Percentiles rank a stretch among this genome's conserved stretches.
Evolutionary conservation across 2,888 invertebrate genomes (phyloP).

Genomic region (Parnassius smintheus): DNA sequence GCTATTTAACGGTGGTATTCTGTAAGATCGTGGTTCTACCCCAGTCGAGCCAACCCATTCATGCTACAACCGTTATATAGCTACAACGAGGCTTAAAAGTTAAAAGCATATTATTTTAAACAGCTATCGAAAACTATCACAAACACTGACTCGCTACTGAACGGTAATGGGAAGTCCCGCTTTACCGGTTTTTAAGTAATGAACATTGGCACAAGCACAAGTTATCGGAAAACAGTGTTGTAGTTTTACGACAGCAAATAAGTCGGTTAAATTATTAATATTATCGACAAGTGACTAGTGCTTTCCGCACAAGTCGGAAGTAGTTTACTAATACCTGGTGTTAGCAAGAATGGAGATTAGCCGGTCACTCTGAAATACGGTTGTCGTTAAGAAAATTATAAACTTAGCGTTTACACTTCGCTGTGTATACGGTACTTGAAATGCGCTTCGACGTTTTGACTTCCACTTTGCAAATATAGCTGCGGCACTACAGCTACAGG

Average conservation of each 20-base stretch:
- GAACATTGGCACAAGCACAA: conserved; percentile 11
- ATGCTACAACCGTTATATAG: no score
- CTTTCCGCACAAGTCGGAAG: conserved; percentile 14
- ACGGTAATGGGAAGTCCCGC: conserved; percentile 14
- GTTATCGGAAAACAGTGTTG: conserved; percentile 16
- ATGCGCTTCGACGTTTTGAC: no score
- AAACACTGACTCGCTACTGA: not conserved
- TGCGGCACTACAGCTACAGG: no score
- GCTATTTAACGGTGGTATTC: no score
- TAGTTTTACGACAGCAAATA: conserved; percentile 6
- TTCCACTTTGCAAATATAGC: no score
- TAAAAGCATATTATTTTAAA: no score
- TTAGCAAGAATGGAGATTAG: conserved; percentile 4
- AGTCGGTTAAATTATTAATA: conserved; percentile 15
- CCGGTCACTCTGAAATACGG: conserved; percentile 4
- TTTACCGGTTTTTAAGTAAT: conserved; percentile 9
- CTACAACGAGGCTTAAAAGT: no score
- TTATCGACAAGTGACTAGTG: conserved; percentile 2
- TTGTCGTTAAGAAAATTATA: conserved; percentile 11
- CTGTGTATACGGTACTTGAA: no score
- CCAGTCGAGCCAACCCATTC: no score
- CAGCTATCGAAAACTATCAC: no score
- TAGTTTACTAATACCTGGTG: conserved; percentile 10
- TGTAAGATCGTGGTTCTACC: no score
- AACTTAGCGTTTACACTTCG: not conserved